phyloP scores from a whole-genome alignment of 2,888 invertebrate genomes.

The Chirona hameri region DNA sequence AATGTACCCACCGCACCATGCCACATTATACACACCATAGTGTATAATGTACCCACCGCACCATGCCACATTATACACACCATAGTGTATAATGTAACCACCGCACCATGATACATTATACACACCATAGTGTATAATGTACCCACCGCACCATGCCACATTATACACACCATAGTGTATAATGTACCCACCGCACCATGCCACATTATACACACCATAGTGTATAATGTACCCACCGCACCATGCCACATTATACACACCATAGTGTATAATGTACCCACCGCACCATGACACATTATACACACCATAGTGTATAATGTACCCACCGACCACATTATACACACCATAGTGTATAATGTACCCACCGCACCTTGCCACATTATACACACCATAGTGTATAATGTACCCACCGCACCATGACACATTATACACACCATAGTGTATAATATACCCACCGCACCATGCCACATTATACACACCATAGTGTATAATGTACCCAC shows the following conservation, averaged over 20 bases:
- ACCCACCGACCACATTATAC: neutral
- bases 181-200: neutral
- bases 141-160: neutral
- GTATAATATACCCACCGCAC: neutral
- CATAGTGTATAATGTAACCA: neutral
- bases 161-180: neutral
- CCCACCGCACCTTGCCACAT: neutral
- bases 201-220: neutral
- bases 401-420: neutral
- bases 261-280: neutral
- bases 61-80: neutral
- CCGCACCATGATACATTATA: neutral
- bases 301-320: neutral
- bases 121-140: neutral
- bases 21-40: neutral
- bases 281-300: neutral
- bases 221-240: neutral
- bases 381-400: neutral
- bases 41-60: neutral
- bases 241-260: neutral
- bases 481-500: neutral
- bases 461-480: neutral
- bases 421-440: neutral
- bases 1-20: neutral
- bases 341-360: neutral